A percentile compares a stretch with the other conserved stretches of the same genome.
Conservation (phyloP, 2,797 vertebrate genomes). For the Potorous gilbertii region DNA sequence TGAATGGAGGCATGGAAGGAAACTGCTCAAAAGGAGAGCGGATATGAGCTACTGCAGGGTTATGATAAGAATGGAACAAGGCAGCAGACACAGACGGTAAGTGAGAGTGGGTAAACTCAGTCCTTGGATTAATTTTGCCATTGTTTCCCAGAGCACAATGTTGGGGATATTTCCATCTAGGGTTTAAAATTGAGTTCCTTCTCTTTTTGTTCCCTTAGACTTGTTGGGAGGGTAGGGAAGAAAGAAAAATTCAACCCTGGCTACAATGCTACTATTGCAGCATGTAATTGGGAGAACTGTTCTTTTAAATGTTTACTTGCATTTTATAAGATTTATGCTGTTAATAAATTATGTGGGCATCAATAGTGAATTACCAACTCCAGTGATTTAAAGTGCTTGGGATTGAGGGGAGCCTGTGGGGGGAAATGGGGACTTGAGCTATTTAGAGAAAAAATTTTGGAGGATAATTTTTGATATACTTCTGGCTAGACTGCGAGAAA, state of each 20-base stretch:
- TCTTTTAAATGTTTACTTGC: not conserved
- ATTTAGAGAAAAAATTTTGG: not conserved
- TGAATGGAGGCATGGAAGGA: not conserved
- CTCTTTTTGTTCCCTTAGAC: not conserved
- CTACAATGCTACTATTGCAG: not conserved
- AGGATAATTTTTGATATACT: not conserved
- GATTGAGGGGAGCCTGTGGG: not conserved
- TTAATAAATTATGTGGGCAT: not conserved
- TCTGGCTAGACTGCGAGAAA: not conserved
- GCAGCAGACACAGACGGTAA: not conserved
- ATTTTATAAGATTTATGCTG: not conserved
- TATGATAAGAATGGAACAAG: not conserved
- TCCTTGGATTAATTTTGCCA: not conserved
- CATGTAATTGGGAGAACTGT: not conserved
- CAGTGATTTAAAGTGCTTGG: not conserved
- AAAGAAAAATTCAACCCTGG: not conserved
- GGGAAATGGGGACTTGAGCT: not conserved
- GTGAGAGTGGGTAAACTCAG: not conserved
- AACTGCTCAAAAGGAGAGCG: not conserved
- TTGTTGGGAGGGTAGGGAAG: not conserved
- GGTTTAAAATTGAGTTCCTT: not conserved
- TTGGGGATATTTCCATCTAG: not conserved
- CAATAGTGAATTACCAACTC: not conserved
- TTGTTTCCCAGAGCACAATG: not conserved
- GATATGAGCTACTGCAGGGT: not conserved